Evolutionary conservation across 2,113 vertebrate species (phyloP).

Genomic region (Phalacrocorax brasilianus): DNA sequence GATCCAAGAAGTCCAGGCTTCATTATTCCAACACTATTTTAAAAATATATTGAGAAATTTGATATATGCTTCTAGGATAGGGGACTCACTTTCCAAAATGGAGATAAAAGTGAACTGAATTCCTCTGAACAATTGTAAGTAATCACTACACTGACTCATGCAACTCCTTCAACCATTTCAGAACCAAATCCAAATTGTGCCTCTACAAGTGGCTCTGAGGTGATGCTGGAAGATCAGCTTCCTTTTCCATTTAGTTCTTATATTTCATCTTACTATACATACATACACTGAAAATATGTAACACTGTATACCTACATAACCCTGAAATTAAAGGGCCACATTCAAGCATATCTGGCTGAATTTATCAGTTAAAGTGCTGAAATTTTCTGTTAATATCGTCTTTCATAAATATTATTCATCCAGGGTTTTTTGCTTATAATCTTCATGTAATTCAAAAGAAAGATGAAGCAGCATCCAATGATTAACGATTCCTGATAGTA

Average conservation of each 20-base stretch:
- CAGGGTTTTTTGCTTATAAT: background rate
- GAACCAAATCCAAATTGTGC: background rate
- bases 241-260: background rate
- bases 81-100: background rate
- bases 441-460: background rate
- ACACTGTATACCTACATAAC: background rate
- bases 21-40: background rate
- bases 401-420: background rate
- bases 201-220: background rate
- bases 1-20: background rate
- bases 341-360: background rate
- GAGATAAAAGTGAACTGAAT: background rate
- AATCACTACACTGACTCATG: fast-evolving
- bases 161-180: background rate
- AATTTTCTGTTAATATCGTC: background rate
- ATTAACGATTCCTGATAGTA: background rate
- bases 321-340: background rate
- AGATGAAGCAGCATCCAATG: background rate
- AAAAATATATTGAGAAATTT: background rate
- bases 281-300: background rate
- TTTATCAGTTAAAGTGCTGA: background rate
- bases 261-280: background rate
- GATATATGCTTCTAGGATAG: background rate
- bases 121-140: background rate
- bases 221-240: background rate